phyloP scores from a whole-genome alignment of 2,888 invertebrate genomes.

The Drosophila austrosaltans region DNA sequence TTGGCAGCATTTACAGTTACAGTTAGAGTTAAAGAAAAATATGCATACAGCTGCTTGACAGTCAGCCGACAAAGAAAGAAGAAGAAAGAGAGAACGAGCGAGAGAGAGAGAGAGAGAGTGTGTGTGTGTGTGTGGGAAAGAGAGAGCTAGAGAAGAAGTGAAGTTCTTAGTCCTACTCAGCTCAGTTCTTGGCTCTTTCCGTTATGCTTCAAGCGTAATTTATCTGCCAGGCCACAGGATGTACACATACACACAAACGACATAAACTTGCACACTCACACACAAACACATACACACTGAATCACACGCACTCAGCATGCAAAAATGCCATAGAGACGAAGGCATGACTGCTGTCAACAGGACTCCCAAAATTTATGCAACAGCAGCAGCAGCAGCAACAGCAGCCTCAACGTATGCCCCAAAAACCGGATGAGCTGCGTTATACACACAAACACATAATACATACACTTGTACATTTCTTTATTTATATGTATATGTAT shows the following conservation, averaged over 20 bases:
- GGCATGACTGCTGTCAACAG: conserved; percentile 23
- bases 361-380: conserved; percentile 66
- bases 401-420: conserved; percentile 64
- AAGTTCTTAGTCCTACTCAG: conserved; percentile 25
- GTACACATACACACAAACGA: conserved; percentile 13
- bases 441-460: background rate
- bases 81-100: background rate
- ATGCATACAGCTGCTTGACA: conserved; percentile 63
- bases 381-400: background rate
- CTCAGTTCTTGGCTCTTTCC: conserved; percentile 50
- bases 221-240: conserved; percentile 40
- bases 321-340: background rate
- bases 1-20: conserved; percentile 34
- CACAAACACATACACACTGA: background rate
- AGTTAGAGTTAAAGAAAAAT: conserved; percentile 61
- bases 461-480: background rate
- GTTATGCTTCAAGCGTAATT: conserved; percentile 70
- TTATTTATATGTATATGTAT: background rate
- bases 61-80: conserved; percentile 33
- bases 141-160: background rate
- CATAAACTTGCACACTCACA: background rate
- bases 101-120: background rate
- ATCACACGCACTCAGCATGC: background rate
- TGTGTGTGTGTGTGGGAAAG: background rate
- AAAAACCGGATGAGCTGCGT: conserved; percentile 36